Conservation (phyloP, 2,797 vertebrate species). For the Leuciscus waleckii region DNA sequence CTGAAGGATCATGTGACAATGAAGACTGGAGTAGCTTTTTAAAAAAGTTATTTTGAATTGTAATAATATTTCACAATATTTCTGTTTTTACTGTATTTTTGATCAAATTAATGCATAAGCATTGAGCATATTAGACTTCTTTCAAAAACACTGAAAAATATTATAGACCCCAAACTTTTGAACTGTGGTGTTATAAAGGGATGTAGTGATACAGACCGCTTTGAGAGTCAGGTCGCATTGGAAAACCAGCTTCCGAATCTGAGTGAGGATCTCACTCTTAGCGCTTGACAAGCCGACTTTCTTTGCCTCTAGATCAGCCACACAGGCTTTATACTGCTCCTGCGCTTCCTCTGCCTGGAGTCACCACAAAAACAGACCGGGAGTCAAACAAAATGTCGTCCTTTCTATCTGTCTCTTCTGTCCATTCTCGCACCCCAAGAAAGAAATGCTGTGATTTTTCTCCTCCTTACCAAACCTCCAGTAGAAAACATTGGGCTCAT, state of each 20-base stretch:
- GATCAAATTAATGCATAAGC: not conserved
- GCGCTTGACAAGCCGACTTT: slow-evolving; percentile 76
- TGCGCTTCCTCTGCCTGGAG: slow-evolving; percentile 84
- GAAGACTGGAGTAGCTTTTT: not conserved
- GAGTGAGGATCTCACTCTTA: slow-evolving; percentile 83
- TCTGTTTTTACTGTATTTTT: not conserved
- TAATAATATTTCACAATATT: not conserved
- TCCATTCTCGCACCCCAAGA: slow-evolving; percentile 76
- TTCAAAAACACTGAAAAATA: not conserved
- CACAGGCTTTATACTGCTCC: slow-evolving; percentile 82
- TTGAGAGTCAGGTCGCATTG: slow-evolving; percentile 90
- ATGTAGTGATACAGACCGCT: slow-evolving; percentile 77
- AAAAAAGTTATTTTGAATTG: not conserved
- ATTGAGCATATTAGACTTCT: not conserved
- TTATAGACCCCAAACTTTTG: not conserved
- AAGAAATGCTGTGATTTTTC: slow-evolving; percentile 89
- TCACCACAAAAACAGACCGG: slow-evolving; percentile 21
- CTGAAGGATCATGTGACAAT: not conserved
- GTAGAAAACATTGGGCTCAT: slow-evolving; percentile 90
- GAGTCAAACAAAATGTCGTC: slow-evolving; percentile 59
- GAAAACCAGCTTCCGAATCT: slow-evolving; percentile 85
- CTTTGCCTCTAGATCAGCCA: slow-evolving; percentile 81
- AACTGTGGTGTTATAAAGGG: not conserved
- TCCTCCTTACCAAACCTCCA: slow-evolving; percentile 90
- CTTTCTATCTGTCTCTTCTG: slow-evolving; percentile 69